A percentile compares a stretch with the other conserved stretches of the same genome.
phyloP scores from a whole-genome alignment of 2,797 vertebrate species.

The Mycteria americana region DNA sequence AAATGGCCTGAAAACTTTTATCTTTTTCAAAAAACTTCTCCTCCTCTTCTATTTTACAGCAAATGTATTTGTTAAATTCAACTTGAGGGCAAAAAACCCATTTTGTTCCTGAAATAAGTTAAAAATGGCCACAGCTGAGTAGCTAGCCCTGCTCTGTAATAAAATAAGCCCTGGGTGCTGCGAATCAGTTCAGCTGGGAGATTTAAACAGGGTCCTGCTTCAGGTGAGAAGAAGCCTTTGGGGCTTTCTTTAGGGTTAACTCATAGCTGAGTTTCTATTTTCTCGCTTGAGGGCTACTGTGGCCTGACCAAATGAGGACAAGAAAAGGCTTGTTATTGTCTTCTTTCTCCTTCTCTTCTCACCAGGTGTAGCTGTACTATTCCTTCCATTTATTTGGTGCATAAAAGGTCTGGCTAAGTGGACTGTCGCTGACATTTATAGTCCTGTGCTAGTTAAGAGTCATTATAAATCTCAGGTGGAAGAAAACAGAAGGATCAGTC shows the following conservation, averaged over 20 bases:
- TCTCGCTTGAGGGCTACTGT: not conserved
- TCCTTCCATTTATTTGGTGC: not conserved
- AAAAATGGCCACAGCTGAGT: not conserved
- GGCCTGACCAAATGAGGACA: not conserved
- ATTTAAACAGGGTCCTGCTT: not conserved
- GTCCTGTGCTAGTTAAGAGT: not conserved
- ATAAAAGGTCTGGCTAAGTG: not conserved
- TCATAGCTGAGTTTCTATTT: not conserved
- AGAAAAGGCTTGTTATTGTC: not conserved
- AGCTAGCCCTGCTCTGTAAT: not conserved
- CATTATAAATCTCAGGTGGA: not conserved
- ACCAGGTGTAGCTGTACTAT: not conserved
- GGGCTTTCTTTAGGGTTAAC: not conserved
- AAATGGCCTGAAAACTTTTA: not conserved
- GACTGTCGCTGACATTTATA: not conserved
- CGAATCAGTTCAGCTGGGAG: not conserved
- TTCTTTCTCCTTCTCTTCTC: not conserved
- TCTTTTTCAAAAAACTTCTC: not conserved
- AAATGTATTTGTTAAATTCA: not conserved
- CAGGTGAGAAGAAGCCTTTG: not conserved
- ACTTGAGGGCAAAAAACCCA: fast-evolving
- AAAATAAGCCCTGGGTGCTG: not conserved
- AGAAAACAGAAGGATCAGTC: not conserved
- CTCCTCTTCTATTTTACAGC: not conserved
- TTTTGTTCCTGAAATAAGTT: not conserved